Conservation (phyloP, 2,113 vertebrate species). For the Dicaeum eximium region DNA sequence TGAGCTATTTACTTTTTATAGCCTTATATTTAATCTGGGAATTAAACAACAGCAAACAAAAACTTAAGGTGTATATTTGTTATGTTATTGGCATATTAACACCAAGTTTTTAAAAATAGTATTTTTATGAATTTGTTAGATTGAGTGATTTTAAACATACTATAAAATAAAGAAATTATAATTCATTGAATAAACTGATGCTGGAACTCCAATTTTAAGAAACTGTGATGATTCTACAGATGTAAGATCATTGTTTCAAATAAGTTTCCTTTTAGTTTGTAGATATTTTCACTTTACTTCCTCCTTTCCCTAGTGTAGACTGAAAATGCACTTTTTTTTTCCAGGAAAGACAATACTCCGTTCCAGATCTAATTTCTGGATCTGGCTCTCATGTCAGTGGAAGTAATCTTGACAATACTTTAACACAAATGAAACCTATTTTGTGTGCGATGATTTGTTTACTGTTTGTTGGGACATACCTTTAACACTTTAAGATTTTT, state of each 20-base stretch:
- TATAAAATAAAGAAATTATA: not conserved
- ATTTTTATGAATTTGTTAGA: not conserved
- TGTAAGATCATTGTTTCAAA: not conserved
- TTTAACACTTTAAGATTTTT: not conserved
- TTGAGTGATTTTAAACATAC: not conserved
- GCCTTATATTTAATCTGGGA: not conserved
- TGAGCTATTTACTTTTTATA: not conserved
- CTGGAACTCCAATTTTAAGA: not conserved
- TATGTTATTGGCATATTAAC: not conserved
- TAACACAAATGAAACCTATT: not conserved
- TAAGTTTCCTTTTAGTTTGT: not conserved
- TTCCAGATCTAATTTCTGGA: not conserved
- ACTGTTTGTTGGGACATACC: not conserved
- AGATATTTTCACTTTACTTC: not conserved
- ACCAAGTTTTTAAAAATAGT: accelerated
- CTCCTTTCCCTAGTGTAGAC: not conserved
- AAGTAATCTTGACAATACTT: not conserved
- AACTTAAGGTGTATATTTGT: not conserved
- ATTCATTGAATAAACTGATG: not conserved
- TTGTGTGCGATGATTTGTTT: not conserved
- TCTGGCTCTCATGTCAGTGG: not conserved
- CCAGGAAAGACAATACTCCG: not conserved
- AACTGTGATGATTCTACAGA: not conserved
- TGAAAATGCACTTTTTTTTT: not conserved
- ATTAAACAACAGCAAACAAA: not conserved